Percentiles rank a stretch among this genome's conserved stretches.
Evolutionary conservation across 2,113 vertebrate species (phyloP).

Genomic region (Parus major): DNA sequence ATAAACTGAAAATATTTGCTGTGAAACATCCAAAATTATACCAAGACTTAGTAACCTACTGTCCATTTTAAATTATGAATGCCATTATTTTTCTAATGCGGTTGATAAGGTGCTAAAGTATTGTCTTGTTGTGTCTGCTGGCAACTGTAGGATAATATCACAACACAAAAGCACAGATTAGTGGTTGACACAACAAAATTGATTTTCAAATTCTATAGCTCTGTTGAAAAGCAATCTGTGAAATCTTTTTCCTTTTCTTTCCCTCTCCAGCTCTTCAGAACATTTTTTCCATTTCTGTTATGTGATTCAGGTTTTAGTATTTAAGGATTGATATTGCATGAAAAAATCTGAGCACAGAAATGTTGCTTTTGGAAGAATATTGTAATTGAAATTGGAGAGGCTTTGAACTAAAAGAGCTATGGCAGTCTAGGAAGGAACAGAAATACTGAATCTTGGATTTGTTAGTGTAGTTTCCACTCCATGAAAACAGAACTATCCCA

Average conservation of each 20-base stretch:
- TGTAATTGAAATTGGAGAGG: constrained; percentile 12
- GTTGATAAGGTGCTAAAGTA: neutral
- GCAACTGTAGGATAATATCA: neutral
- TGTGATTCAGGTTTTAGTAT: neutral
- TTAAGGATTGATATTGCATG: neutral
- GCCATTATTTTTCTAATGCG: neutral
- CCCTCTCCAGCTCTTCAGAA: neutral
- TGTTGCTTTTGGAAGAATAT: constrained; percentile 26
- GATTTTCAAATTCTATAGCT: neutral
- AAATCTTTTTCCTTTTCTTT: neutral
- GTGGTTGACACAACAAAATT: neutral
- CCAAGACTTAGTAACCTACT: neutral
- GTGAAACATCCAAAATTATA: neutral
- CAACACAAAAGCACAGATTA: neutral
- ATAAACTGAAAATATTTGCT: neutral
- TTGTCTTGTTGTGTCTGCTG: neutral
- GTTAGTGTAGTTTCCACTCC: constrained; percentile 3
- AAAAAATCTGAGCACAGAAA: neutral
- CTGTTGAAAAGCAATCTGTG: neutral
- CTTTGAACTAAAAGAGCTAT: neutral
- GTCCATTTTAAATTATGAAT: neutral
- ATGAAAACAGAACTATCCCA: constrained; percentile 6
- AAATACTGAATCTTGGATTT: constrained; percentile 14
- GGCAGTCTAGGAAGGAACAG: neutral
- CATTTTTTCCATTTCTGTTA: neutral